Conservation (phyloP, 2,797 vertebrate species). For the Synaphobranchus kaupii region DNA sequence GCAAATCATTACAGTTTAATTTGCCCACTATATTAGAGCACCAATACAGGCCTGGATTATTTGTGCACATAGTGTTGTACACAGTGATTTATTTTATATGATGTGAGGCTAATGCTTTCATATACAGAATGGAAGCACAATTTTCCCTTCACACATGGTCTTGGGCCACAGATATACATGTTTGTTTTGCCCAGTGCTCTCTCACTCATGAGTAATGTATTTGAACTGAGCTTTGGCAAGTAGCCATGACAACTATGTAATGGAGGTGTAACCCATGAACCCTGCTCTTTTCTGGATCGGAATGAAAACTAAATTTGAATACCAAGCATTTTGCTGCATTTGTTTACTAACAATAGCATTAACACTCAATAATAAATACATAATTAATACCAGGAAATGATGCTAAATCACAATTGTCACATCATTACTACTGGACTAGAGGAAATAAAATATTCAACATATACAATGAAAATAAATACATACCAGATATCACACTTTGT, state of each 20-base stretch:
- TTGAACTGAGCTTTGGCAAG: background rate
- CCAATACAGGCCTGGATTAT: background rate
- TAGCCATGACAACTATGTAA: background rate
- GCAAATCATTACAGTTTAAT: background rate
- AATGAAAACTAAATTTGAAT: background rate
- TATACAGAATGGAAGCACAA: no score
- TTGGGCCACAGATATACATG: background rate
- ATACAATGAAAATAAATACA: background rate
- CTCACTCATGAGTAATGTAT: background rate
- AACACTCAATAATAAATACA: background rate
- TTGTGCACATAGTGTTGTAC: background rate
- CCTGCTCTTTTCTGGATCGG: background rate
- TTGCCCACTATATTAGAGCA: background rate
- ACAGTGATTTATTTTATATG: no score
- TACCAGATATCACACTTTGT: background rate
- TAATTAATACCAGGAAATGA: background rate
- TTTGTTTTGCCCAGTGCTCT: background rate
- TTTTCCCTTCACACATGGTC: no score
- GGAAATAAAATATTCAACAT: background rate
- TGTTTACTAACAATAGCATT: background rate
- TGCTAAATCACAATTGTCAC: background rate
- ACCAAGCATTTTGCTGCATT: background rate
- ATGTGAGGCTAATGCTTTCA: no score
- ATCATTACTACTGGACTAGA: background rate
- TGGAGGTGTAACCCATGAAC: background rate